Conservation (phyloP, 1,140 invertebrate species). For the Atopsyche davidsoni region DNA sequence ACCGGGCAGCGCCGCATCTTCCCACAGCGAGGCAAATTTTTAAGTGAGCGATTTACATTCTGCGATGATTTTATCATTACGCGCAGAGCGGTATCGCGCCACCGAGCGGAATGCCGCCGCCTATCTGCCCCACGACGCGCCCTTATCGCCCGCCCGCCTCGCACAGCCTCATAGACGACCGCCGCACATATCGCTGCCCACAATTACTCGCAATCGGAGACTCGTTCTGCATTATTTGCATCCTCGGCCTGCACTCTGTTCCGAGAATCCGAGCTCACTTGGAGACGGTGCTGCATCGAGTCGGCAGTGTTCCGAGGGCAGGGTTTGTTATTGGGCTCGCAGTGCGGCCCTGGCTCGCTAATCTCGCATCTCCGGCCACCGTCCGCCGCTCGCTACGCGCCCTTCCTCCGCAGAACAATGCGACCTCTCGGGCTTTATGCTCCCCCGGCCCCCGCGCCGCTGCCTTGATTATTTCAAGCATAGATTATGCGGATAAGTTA, state of each 20-base stretch:
- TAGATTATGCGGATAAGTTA: slow-evolving; percentile 24
- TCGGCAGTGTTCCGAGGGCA: too few relatives aligned
- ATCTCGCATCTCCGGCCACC: slow-evolving; percentile 27
- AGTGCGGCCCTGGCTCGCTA: slow-evolving; percentile 7
- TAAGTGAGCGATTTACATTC: too few relatives aligned
- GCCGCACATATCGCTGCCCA: too few relatives aligned
- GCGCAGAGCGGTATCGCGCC: too few relatives aligned
- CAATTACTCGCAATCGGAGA: too few relatives aligned
- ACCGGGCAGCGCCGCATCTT: slow-evolving; percentile 16
- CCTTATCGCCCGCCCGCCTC: slow-evolving; percentile 4
- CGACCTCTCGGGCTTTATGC: slow-evolving; percentile 29
- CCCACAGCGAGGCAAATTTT: not conserved
- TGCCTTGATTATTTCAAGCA: slow-evolving; percentile 22
- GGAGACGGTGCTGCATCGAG: too few relatives aligned
- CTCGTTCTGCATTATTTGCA: too few relatives aligned
- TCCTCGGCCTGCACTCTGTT: too few relatives aligned
- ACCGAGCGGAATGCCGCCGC: too few relatives aligned
- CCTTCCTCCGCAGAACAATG: slow-evolving; percentile 27
- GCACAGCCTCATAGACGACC: slow-evolving; percentile 3
- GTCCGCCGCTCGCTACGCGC: slow-evolving; percentile 18
- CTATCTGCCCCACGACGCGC: slow-evolving; percentile 10
- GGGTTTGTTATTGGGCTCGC: too few relatives aligned
- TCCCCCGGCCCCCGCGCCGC: slow-evolving; percentile 22
- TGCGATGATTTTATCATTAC: too few relatives aligned
- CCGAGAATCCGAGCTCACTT: too few relatives aligned